Percentiles rank a stretch among this genome's conserved stretches.
phyloP scores from a whole-genome alignment of 2,797 vertebrate genomes.

The Pelochelys cantorii region DNA sequence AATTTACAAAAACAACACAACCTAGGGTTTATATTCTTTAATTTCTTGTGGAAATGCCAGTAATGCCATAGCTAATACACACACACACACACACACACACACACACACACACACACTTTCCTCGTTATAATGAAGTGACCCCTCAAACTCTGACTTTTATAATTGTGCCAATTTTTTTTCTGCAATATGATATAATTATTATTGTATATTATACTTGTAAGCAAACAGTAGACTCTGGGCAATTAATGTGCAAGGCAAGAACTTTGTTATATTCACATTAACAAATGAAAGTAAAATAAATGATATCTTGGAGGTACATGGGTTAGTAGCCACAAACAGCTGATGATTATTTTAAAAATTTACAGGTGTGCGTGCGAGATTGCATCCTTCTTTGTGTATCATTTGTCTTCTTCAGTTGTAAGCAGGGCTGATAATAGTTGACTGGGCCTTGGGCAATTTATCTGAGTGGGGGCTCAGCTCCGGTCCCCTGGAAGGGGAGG shows the following conservation, averaged over 20 bases:
- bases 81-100: too few species aligned
- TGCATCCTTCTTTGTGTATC: background rate
- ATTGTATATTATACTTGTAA: background rate
- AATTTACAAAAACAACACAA: background rate
- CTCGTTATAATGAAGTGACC: background rate
- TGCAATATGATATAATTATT: background rate
- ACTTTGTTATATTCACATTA: background rate
- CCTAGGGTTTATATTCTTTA: background rate
- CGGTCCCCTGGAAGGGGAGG: too few species aligned
- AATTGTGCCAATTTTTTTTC: background rate
- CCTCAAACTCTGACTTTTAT: background rate
- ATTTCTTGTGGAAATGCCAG: background rate
- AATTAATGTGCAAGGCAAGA: background rate
- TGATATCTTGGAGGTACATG: background rate
- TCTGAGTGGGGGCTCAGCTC: too few species aligned
- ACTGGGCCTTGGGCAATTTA: too few species aligned
- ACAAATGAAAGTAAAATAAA: background rate
- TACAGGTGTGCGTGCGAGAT: background rate
- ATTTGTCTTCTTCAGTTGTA: background rate
- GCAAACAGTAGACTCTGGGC: background rate
- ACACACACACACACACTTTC: background rate
- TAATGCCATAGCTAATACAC: background rate
- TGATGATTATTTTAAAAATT: background rate
- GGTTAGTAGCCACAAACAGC: background rate
- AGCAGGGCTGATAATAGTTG: background rate